These are phyloP conservation scores for Pheosia tremula DNA, from an alignment of 2,888 invertebrate species.

Conservation along the genomic window DNA sequence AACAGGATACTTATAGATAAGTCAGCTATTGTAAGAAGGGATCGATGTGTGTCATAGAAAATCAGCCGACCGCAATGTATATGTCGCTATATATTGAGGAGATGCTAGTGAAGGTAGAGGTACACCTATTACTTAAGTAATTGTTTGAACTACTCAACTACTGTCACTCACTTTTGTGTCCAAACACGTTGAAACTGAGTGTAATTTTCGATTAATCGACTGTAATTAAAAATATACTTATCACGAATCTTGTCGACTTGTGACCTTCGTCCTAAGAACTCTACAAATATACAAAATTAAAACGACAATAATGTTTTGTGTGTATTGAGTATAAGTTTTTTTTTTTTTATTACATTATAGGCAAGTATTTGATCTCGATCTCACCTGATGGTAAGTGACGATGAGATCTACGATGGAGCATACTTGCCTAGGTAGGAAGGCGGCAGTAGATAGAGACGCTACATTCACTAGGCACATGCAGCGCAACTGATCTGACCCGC, in stretches of 20 bases:
- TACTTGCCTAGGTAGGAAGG: no score
- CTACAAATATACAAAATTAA: not conserved
- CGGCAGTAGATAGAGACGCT: no score
- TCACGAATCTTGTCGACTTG: not conserved
- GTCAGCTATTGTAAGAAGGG: slow-evolving; percentile 19
- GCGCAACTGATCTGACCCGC: no score
- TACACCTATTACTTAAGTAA: slow-evolving; percentile 5
- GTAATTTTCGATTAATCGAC: not conserved
- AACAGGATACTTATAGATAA: slow-evolving; percentile 27
- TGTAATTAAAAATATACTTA: not conserved
- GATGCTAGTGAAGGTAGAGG: slow-evolving; percentile 22
- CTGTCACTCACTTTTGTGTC: no score
- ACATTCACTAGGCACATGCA: no score
- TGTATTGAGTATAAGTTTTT: not conserved
- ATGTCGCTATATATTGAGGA: slow-evolving; percentile 20
- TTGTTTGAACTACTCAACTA: not conserved
- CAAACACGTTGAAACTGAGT: not conserved
- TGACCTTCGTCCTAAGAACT: not conserved
- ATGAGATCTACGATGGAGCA: no score
- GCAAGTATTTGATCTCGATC: no score
- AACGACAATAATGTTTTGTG: not conserved
- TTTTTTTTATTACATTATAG: no score
- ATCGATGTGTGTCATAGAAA: slow-evolving; percentile 31
- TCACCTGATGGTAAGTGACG: no score
- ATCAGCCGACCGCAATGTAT: slow-evolving; percentile 21